A percentile compares a stretch with the other conserved stretches of the same genome.
These are phyloP conservation scores for Gyps fulvus DNA, from an alignment of 2,113 vertebrate species.

Conservation along the genomic window DNA sequence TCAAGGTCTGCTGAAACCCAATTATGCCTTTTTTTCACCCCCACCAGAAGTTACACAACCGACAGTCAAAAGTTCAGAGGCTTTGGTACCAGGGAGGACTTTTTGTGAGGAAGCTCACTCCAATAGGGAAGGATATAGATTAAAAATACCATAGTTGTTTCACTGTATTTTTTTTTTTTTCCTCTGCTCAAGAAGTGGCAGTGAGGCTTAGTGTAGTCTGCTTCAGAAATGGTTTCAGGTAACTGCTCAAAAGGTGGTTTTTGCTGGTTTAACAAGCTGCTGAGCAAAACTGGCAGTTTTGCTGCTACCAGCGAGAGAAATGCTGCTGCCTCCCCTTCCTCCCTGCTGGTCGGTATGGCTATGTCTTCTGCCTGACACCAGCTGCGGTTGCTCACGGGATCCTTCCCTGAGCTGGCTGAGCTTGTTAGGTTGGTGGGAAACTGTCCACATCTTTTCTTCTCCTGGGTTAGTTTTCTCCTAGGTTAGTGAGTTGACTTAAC, in stretches of 20 bases:
- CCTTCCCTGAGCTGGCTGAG: background rate
- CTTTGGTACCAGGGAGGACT: background rate
- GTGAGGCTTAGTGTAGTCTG: background rate
- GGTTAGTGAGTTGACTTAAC: background rate
- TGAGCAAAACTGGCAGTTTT: background rate
- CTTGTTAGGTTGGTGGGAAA: background rate
- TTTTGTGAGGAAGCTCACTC: background rate
- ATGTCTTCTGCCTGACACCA: background rate
- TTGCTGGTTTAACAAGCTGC: background rate
- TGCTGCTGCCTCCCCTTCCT: background rate
- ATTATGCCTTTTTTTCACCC: background rate
- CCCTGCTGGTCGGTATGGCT: background rate
- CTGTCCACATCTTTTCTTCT: background rate
- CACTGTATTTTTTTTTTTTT: background rate
- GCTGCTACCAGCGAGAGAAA: background rate
- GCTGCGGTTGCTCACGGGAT: background rate
- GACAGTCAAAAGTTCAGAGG: conserved; percentile 5
- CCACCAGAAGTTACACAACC: background rate
- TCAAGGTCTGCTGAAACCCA: background rate
- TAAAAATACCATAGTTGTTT: background rate
- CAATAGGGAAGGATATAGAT: background rate
- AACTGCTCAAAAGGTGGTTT: background rate
- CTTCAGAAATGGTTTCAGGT: background rate
- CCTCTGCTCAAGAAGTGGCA: background rate
- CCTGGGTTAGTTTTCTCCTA: background rate